Percentiles rank a stretch among this genome's conserved stretches.
These are phyloP conservation scores for Corydoras maculifer DNA, from an alignment of 2,113 vertebrate genomes.

Conservation along the genomic window DNA sequence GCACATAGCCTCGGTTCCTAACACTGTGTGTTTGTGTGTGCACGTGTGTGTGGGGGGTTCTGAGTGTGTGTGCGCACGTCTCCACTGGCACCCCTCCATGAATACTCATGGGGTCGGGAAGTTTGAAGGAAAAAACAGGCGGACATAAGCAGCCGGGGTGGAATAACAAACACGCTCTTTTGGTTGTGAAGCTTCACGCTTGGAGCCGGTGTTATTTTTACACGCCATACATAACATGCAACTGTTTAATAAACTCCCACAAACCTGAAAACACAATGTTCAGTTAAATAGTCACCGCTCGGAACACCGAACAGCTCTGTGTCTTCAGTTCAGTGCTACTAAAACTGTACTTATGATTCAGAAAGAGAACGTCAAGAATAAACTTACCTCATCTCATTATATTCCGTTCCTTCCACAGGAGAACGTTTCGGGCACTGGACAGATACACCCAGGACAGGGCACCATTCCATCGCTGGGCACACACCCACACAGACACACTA, in stretches of 20 bases:
- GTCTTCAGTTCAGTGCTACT: too few relatives aligned
- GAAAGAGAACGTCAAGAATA: slow-evolving; percentile 1
- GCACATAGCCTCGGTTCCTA: slow-evolving; percentile 40
- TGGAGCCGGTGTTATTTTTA: slow-evolving; percentile 32
- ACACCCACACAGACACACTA: too few relatives aligned
- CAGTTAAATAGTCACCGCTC: not conserved
- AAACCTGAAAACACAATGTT: slow-evolving; percentile 18
- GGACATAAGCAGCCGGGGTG: slow-evolving; percentile 45
- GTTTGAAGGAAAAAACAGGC: slow-evolving; percentile 48
- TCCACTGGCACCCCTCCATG: slow-evolving; percentile 42
- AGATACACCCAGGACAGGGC: too few relatives aligned
- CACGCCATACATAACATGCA: slow-evolving; percentile 10
- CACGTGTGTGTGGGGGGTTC: slow-evolving; percentile 10
- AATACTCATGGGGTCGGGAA: slow-evolving; percentile 48
- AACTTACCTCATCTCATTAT: too few relatives aligned
- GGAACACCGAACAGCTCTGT: too few relatives aligned
- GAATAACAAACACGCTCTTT: slow-evolving; percentile 48
- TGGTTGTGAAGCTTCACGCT: slow-evolving; percentile 41
- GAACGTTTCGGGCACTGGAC: too few relatives aligned
- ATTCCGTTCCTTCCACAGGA: too few relatives aligned
- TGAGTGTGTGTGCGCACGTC: not conserved
- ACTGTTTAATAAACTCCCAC: not conserved
- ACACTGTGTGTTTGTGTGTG: slow-evolving; percentile 35
- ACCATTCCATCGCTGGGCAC: too few relatives aligned
- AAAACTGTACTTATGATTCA: not conserved